phyloP scores from a whole-genome alignment of 2,888 invertebrate genomes.

The Cryptophagus acutangulus region DNA sequence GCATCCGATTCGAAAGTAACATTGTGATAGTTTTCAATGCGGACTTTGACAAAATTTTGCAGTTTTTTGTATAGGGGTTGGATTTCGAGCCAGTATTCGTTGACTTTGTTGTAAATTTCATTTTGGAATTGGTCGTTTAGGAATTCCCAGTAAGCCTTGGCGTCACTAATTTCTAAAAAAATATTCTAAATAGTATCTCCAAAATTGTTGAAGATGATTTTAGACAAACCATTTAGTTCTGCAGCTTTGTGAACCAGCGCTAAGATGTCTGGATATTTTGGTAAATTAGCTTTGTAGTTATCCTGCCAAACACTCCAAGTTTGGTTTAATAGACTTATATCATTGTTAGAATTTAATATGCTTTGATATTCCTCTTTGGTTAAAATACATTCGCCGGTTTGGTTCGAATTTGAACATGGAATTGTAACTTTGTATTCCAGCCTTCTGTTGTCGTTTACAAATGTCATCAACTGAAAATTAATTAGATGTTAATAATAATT shows the following conservation, averaged over 20 bases:
- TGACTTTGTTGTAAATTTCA: conserved; percentile 50
- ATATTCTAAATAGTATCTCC: not conserved
- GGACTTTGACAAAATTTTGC: conserved; percentile 52
- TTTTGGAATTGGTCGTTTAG: conserved; percentile 53
- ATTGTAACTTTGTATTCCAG: conserved; percentile 14
- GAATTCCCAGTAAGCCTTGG: conserved; percentile 55
- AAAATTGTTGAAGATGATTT: not conserved
- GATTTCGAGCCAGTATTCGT: conserved; percentile 54
- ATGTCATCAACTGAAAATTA: conserved; percentile 22
- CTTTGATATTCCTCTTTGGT: conserved; percentile 25
- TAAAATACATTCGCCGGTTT: conserved; percentile 12
- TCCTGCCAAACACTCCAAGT: conserved; percentile 37
- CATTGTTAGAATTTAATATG: conserved; percentile 27
- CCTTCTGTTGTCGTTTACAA: conserved; percentile 20
- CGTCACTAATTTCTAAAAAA: conserved; percentile 44
- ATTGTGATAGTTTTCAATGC: conserved; percentile 49
- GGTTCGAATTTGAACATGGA: conserved; percentile 17
- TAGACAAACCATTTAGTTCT: conserved; percentile 29
- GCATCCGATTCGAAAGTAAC: conserved; percentile 44
- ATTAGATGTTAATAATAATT: conserved; percentile 3
- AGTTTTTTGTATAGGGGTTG: conserved; percentile 54
- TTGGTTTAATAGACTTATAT: conserved; percentile 25
- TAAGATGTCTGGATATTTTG: conserved; percentile 29
- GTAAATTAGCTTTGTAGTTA: conserved; percentile 17
- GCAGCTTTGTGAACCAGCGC: conserved; percentile 33